These are phyloP conservation scores for Tachysurus fulvidraco DNA, from an alignment of 2,113 vertebrate genomes.

Conservation along the genomic window DNA sequence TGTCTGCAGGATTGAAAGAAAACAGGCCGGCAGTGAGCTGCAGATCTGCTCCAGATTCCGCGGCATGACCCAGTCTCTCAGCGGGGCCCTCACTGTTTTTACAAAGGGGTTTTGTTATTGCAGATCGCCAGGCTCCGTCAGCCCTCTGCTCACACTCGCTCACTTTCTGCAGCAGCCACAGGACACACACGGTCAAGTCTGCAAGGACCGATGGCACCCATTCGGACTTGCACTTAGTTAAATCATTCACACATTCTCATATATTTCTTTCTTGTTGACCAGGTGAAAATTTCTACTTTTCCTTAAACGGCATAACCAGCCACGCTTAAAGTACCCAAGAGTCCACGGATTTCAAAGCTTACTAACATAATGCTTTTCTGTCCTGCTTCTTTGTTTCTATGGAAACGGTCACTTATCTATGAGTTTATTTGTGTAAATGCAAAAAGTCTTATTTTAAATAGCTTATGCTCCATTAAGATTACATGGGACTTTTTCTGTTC, in stretches of 20 bases:
- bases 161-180: constrained; percentile 11
- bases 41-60: constrained; percentile 54
- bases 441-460: constrained; percentile 23
- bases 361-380: constrained; percentile 49
- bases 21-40: constrained; percentile 61
- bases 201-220: constrained; percentile 24
- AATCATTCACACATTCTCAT: constrained; percentile 24
- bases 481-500: constrained; percentile 19
- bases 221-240: constrained; percentile 15
- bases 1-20: constrained; percentile 74
- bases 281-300: neutral
- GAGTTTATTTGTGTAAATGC: constrained; percentile 22
- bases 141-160: constrained; percentile 53
- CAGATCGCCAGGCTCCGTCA: constrained; percentile 58
- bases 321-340: neutral
- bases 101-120: constrained; percentile 72
- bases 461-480: constrained; percentile 10
- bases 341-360: constrained; percentile 38
- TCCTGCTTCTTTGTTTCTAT: constrained; percentile 39
- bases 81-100: constrained; percentile 57
- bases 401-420: constrained; percentile 54
- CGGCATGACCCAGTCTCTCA: constrained; percentile 55
- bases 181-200: constrained; percentile 4
- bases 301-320: neutral
- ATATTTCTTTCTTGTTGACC: neutral